phyloP scores from a whole-genome alignment of 1,140 invertebrate species.

The Hermetia illucens region DNA sequence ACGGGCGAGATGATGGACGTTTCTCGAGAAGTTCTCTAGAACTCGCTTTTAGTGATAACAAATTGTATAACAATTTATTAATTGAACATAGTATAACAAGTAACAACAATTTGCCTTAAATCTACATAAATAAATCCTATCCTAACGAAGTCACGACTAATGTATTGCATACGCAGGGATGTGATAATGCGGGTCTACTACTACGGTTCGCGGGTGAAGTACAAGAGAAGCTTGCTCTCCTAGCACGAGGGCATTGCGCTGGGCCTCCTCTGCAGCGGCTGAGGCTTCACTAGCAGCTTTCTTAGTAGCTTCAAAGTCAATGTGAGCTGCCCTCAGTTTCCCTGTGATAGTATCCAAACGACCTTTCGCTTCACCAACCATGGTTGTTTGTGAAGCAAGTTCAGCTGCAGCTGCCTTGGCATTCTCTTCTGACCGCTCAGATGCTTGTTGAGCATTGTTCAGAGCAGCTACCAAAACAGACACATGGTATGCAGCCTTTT shows the following conservation, averaged over 20 bases:
- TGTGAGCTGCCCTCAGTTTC: conserved; percentile 25
- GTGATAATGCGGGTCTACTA: too few relatives aligned
- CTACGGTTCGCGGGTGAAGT: too few relatives aligned
- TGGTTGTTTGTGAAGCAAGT: conserved; percentile 32
- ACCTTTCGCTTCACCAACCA: conserved; percentile 34
- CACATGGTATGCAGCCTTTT: conserved; percentile 32
- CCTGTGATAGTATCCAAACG: conserved; percentile 29
- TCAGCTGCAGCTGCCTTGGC: conserved; percentile 32
- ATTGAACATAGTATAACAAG: too few relatives aligned
- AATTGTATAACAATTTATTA: too few relatives aligned
- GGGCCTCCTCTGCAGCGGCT: not conserved
- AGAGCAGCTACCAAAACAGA: conserved; percentile 31
- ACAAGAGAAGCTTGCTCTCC: too few relatives aligned
- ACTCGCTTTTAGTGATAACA: too few relatives aligned
- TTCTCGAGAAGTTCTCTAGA: too few relatives aligned
- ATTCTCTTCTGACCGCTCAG: conserved; percentile 31
- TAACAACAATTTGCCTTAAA: too few relatives aligned
- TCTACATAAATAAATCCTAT: too few relatives aligned
- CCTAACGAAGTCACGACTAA: too few relatives aligned
- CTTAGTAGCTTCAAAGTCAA: conserved; percentile 33
- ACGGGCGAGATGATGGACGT: too few relatives aligned
- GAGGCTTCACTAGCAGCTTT: conserved; percentile 30
- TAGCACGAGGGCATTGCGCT: not conserved
- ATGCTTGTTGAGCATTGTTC: conserved; percentile 21
- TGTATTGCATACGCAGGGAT: too few relatives aligned